These are phyloP conservation scores for Thinocorus orbignyianus DNA, from an alignment of 2,113 vertebrate genomes.

Conservation along the genomic window DNA sequence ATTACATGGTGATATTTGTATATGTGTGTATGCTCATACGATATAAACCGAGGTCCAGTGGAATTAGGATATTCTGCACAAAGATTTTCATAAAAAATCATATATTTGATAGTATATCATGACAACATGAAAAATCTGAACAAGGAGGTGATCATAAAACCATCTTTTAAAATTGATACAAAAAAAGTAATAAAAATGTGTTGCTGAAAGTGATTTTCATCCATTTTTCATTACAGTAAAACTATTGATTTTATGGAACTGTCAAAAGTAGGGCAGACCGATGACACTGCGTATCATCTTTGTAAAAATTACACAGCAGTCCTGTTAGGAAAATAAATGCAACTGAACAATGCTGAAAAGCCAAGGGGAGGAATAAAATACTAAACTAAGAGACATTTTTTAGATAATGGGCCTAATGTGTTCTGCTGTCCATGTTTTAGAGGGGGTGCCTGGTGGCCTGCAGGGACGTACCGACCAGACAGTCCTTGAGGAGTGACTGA, in stretches of 20 bases:
- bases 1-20: background rate
- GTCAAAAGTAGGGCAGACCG: background rate
- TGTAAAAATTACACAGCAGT: background rate
- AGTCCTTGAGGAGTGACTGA: rapidly evolving
- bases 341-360: background rate
- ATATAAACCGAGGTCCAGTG: background rate
- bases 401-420: background rate
- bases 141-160: background rate
- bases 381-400: background rate
- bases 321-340: background rate
- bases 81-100: background rate
- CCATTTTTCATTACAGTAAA: background rate
- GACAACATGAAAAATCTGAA: background rate
- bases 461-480: rapidly evolving
- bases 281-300: background rate
- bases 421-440: background rate
- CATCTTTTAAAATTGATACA: background rate
- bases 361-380: background rate
- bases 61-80: background rate
- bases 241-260: background rate
- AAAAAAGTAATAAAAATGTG: background rate
- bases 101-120: background rate
- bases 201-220: background rate
- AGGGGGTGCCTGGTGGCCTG: background rate
- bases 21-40: rapidly evolving